Conservation (phyloP, 2,797 vertebrate genomes). For the Neosilurus mollespiculum region DNA sequence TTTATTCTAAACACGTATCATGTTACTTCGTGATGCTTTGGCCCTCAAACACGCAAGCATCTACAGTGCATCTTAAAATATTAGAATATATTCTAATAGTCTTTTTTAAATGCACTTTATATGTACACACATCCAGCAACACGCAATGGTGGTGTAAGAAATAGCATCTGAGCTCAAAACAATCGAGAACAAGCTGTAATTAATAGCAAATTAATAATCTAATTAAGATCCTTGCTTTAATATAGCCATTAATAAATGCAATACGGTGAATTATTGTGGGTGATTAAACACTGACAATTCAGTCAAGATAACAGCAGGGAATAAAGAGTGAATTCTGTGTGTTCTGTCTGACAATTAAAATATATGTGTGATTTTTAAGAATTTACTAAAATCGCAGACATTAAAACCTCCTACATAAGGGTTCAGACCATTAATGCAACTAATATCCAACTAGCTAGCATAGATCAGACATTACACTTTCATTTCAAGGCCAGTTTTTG, state of each 20-base stretch:
- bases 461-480: constrained; percentile 5
- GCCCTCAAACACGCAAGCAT: constrained; percentile 17
- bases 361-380: background rate
- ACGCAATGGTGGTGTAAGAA: constrained; percentile 50
- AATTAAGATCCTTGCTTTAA: background rate
- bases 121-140: constrained; percentile 25
- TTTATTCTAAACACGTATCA: constrained; percentile 16
- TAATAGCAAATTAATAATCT: background rate
- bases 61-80: background rate
- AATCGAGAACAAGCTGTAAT: background rate
- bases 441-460: constrained; percentile 14
- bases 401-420: background rate
- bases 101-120: too few relatives aligned
- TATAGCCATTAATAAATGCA: background rate
- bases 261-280: background rate
- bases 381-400: background rate
- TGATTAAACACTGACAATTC: background rate
- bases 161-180: constrained; percentile 51
- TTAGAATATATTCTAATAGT: too few relatives aligned
- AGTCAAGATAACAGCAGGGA: background rate
- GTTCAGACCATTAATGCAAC: constrained; percentile 19
- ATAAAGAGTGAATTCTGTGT: background rate
- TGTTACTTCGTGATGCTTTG: constrained; percentile 47
- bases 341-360: background rate
- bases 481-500: constrained; percentile 12